Evolutionary conservation across 1,140 invertebrate genomes (phyloP).

Genomic region (Sinella curviseta): DNA sequence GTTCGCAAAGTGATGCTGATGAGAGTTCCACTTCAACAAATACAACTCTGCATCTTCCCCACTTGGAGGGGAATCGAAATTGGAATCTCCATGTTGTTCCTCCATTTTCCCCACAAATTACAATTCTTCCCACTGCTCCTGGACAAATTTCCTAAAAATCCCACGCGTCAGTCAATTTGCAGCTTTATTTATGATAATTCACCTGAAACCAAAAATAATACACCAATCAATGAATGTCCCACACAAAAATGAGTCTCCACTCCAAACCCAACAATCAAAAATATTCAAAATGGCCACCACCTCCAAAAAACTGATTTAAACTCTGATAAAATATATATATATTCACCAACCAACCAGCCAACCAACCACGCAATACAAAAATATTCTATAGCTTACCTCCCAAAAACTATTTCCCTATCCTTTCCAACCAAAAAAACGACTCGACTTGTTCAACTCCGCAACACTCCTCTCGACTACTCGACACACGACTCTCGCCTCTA

Average conservation of each 20-base stretch:
- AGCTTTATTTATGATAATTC: neutral
- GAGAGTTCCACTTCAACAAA: neutral
- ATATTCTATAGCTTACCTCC: no score
- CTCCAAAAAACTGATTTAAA: no score
- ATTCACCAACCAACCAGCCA: no score
- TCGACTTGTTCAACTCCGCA: neutral
- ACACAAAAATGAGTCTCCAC: no score
- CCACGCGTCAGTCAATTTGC: neutral
- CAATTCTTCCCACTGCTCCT: neutral
- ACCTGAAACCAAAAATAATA: neutral
- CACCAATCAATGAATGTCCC: neutral
- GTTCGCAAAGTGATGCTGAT: constrained; percentile 4
- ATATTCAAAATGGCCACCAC: no score
- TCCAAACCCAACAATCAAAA: no score
- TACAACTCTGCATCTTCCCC: neutral
- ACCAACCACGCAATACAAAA: no score
- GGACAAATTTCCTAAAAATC: neutral
- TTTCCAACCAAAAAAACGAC: no score
- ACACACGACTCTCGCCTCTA: neutral
- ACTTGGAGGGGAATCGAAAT: neutral
- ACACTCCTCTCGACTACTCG: neutral
- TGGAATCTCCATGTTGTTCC: neutral
- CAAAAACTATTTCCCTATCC: no score
- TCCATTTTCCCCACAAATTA: neutral
- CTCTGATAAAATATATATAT: no score